These are phyloP conservation scores for Unio delphinus DNA, from an alignment of 2,888 invertebrate genomes.

Conservation along the genomic window DNA sequence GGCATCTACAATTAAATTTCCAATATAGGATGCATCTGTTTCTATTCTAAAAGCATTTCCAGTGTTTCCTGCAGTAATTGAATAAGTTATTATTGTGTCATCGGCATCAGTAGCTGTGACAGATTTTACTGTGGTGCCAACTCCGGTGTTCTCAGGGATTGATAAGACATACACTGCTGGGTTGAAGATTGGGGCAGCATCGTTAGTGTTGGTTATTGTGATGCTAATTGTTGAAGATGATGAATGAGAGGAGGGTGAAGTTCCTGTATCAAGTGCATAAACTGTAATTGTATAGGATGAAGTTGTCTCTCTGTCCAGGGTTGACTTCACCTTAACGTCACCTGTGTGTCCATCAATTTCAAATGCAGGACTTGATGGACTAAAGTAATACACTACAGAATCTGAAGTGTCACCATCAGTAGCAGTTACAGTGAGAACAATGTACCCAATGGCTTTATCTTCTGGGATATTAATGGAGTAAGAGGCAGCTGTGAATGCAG, in stretches of 20 bases:
- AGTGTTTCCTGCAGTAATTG: slow-evolving; percentile 41
- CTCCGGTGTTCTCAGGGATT: slow-evolving; percentile 41
- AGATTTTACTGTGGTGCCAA: slow-evolving; percentile 30
- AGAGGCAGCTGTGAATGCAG: slow-evolving; percentile 38
- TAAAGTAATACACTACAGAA: slow-evolving; percentile 37
- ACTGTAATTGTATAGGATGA: slow-evolving; percentile 28
- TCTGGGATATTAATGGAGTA: slow-evolving; percentile 39
- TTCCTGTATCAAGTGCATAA: slow-evolving; percentile 36
- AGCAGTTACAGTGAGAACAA: slow-evolving; percentile 42
- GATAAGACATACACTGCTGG: slow-evolving; percentile 41
- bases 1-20: slow-evolving; percentile 38
- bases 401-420: slow-evolving; percentile 42
- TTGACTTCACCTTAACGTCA: slow-evolving; percentile 22
- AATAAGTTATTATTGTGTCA: slow-evolving; percentile 37
- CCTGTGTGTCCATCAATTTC: slow-evolving; percentile 38
- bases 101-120: slow-evolving; percentile 54
- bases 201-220: slow-evolving; percentile 55
- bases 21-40: slow-evolving; percentile 20
- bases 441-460: slow-evolving; percentile 27
- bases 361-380: slow-evolving; percentile 30
- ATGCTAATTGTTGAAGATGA: slow-evolving; percentile 49
- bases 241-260: slow-evolving; percentile 15
- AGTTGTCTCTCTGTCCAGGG: slow-evolving; percentile 35
- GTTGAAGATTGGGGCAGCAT: slow-evolving; percentile 56
- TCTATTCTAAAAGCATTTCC: slow-evolving; percentile 40